Evolutionary conservation across 2,113 vertebrate species (phyloP).

Genomic region (Lophochroa leadbeateri): DNA sequence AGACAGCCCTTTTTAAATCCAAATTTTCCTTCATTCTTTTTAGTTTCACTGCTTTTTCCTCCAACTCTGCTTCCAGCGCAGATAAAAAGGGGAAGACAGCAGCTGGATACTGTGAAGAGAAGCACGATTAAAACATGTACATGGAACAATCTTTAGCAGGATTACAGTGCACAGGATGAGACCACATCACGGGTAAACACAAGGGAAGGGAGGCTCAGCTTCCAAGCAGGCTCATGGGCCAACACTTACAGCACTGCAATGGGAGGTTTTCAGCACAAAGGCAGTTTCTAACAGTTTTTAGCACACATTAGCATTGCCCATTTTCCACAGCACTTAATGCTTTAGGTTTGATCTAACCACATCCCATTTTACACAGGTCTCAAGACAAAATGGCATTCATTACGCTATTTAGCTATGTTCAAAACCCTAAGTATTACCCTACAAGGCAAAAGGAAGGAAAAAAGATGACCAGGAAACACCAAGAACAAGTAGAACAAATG

Average conservation of each 20-base stretch:
- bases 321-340: background rate
- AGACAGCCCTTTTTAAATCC: background rate
- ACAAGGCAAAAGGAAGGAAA: background rate
- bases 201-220: background rate
- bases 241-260: background rate
- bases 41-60: background rate
- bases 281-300: background rate
- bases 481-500: background rate
- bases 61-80: background rate
- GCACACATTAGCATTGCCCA: background rate
- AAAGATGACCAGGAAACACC: background rate
- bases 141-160: background rate
- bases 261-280: background rate
- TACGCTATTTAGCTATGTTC: background rate
- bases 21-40: background rate
- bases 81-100: background rate
- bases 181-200: background rate
- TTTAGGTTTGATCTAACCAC: background rate
- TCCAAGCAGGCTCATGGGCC: background rate
- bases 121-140: accelerated
- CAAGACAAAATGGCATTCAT: background rate
- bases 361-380: background rate
- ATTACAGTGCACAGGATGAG: background rate
- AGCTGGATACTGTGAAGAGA: background rate
- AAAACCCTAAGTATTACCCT: background rate